Percentiles rank a stretch among this genome's conserved stretches.
Evolutionary conservation across 2,797 vertebrate genomes (phyloP).

Genomic region (Furcifer pardalis): DNA sequence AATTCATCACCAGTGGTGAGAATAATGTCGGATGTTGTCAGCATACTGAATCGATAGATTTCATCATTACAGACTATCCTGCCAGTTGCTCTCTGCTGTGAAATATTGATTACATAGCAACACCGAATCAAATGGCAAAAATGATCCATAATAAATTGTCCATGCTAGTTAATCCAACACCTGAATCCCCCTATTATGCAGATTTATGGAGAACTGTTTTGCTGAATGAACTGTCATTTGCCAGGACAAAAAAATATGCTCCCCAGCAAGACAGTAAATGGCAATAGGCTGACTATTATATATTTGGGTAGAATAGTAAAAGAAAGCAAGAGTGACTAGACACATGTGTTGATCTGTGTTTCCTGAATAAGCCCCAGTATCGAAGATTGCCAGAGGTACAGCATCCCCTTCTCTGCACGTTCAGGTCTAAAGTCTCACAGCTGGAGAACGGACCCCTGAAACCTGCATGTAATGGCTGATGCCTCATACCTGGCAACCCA

Average conservation of each 20-base stretch:
- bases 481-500: too few relatives aligned
- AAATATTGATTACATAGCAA: conserved; percentile 19
- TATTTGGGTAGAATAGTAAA: conserved; percentile 7
- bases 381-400: too few relatives aligned
- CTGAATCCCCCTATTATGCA: conserved; percentile 12
- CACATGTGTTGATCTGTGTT: neutral
- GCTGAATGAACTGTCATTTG: conserved; percentile 21
- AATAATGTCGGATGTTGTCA: conserved; percentile 20
- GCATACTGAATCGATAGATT: neutral
- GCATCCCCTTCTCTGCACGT: too few relatives aligned
- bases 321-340: neutral
- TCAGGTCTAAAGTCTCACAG: too few relatives aligned
- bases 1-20: neutral
- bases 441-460: too few relatives aligned
- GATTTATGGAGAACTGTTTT: neutral
- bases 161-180: conserved; percentile 17
- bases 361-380: too few relatives aligned
- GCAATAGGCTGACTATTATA: neutral
- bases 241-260: neutral
- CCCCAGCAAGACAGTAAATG: neutral
- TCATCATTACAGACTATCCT: conserved; percentile 6
- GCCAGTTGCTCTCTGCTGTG: neutral
- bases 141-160: conserved; percentile 22
- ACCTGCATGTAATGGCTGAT: too few relatives aligned
- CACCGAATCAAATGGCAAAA: conserved; percentile 6